These are phyloP conservation scores for Dendrocopos noguchii DNA, from an alignment of 2,113 vertebrate species.

Conservation along the genomic window DNA sequence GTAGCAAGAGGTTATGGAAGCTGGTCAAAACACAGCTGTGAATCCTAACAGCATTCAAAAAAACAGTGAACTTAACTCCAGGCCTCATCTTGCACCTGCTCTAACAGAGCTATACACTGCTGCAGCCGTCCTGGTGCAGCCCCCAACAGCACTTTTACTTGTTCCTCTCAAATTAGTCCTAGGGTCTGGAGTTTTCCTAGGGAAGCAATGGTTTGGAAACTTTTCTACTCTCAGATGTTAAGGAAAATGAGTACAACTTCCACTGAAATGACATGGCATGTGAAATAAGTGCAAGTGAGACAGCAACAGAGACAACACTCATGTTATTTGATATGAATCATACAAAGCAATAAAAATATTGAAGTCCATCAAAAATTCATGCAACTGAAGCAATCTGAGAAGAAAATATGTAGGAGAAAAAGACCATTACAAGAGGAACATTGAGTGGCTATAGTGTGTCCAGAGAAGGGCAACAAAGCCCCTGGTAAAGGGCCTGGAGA, in stretches of 20 bases:
- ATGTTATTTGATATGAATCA: not conserved
- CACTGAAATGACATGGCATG: not conserved
- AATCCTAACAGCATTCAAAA: not conserved
- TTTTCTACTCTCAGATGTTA: not conserved
- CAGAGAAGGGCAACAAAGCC: no score
- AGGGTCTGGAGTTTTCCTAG: not conserved
- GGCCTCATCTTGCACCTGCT: not conserved
- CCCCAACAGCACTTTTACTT: not conserved
- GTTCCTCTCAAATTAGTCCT: rapidly evolving
- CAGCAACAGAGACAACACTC: not conserved
- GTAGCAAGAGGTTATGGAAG: not conserved
- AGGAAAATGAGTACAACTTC: not conserved
- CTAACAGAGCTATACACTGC: not conserved
- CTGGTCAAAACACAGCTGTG: constrained; percentile 28
- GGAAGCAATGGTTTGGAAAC: not conserved
- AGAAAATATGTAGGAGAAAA: not conserved
- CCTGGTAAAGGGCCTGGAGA: no score
- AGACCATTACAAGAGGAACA: no score
- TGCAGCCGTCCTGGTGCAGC: not conserved
- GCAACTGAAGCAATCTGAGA: not conserved
- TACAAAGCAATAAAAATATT: not conserved
- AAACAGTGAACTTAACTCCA: constrained; percentile 2
- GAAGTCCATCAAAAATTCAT: not conserved
- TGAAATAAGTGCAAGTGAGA: not conserved
- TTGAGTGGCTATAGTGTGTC: no score